These are phyloP conservation scores for Mixornis gularis DNA, from an alignment of 2,113 vertebrate species.

Conservation along the genomic window DNA sequence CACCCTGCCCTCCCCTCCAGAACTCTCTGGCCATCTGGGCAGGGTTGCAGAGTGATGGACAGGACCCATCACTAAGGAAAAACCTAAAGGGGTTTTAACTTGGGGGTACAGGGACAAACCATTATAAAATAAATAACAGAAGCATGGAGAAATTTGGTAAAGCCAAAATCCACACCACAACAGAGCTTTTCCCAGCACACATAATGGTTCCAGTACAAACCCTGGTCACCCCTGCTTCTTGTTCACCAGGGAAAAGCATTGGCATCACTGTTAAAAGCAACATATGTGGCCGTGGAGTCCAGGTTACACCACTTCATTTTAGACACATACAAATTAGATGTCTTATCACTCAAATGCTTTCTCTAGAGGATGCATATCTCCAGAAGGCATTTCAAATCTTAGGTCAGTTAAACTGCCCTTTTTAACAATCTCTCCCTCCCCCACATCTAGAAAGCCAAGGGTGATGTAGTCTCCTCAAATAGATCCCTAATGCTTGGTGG, in stretches of 20 bases:
- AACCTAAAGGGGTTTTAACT: no score
- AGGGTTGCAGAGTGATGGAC: no score
- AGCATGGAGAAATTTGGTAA: no score
- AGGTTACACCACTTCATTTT: not conserved
- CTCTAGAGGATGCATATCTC: not conserved
- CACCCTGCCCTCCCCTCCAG: no score
- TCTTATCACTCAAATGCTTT: slow-evolving; percentile 20
- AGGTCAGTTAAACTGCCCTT: slow-evolving; percentile 40
- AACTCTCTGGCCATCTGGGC: no score
- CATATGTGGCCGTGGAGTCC: not conserved
- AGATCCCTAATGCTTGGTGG: slow-evolving; percentile 47
- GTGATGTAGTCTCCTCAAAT: slow-evolving; percentile 20
- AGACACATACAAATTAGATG: not conserved
- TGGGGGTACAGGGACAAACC: no score
- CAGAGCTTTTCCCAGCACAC: not conserved
- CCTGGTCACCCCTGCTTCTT: not conserved
- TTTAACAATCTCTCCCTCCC: slow-evolving; percentile 30
- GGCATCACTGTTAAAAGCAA: not conserved
- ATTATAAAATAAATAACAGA: no score
- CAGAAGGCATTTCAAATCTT: slow-evolving; percentile 51
- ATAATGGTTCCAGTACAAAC: not conserved
- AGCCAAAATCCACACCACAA: not conserved
- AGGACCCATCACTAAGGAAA: no score
- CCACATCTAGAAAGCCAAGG: slow-evolving; percentile 18
- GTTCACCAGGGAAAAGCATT: not conserved